Conservation (phyloP, 2,797 vertebrate genomes). For the Phoxinus dragarum region DNA sequence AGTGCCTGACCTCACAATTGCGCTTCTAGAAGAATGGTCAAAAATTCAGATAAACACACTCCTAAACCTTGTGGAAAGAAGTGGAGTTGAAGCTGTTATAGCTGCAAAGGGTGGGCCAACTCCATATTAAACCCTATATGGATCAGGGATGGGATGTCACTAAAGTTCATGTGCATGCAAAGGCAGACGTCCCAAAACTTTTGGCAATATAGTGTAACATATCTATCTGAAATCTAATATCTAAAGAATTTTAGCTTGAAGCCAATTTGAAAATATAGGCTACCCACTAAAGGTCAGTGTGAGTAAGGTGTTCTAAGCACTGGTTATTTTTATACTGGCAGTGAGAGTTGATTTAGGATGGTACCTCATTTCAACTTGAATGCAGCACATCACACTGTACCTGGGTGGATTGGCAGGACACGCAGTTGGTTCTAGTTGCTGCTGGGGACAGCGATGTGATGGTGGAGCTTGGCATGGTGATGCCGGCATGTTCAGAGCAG, state of each 20-base stretch:
- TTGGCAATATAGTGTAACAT: no score
- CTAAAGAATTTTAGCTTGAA: neutral
- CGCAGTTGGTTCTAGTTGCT: neutral
- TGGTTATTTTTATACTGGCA: neutral
- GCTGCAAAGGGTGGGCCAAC: no score
- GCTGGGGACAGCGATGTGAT: neutral
- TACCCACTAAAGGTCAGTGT: neutral
- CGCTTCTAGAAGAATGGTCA: no score
- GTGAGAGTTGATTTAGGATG: neutral
- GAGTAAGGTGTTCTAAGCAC: neutral
- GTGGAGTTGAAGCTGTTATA: no score
- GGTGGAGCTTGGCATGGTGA: neutral
- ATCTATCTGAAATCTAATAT: no score
- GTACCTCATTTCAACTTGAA: neutral
- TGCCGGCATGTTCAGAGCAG: slow-evolving; percentile 19
- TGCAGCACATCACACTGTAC: slow-evolving; percentile 36
- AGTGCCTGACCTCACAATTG: no score
- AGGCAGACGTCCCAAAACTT: no score
- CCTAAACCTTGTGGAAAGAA: no score
- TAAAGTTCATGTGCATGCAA: no score
- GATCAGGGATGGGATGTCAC: no score
- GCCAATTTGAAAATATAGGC: neutral
- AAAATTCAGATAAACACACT: no score
- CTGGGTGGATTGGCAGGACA: slow-evolving; percentile 64
- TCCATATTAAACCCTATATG: no score